Evolutionary conservation across 1,140 invertebrate genomes (phyloP).

Genomic region (Tyrophagus putrescentiae): DNA sequence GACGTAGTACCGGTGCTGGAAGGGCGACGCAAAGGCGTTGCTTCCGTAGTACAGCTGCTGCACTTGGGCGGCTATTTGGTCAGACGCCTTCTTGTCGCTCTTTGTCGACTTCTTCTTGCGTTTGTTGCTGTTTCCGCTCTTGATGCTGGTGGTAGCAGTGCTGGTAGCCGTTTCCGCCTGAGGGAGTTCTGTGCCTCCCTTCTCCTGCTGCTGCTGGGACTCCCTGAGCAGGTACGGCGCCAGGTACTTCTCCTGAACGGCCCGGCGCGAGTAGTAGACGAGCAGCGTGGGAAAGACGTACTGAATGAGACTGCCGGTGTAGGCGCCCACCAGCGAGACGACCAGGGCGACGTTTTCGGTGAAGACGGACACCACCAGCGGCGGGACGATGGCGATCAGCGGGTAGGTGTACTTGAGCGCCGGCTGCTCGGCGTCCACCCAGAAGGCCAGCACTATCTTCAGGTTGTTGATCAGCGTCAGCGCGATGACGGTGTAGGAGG

Average conservation of each 20-base stretch:
- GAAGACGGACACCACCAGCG: background rate
- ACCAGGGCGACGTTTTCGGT: background rate
- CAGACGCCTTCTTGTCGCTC: background rate
- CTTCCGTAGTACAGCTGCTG: background rate
- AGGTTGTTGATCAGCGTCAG: constrained; percentile 16
- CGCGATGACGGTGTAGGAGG: constrained; percentile 2
- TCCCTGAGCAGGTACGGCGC: background rate
- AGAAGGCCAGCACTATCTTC: background rate
- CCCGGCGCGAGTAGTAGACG: background rate
- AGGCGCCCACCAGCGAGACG: background rate
- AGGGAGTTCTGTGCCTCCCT: too few relatives aligned
- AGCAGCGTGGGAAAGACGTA: background rate
- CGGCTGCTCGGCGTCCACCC: background rate
- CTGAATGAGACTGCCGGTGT: background rate
- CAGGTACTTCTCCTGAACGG: background rate
- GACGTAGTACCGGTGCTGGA: background rate
- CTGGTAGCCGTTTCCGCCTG: too few relatives aligned
- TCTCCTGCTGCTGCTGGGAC: too few relatives aligned
- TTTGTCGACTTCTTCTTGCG: background rate
- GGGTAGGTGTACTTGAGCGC: background rate
- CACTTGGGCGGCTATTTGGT: background rate
- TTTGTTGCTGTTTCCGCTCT: too few relatives aligned
- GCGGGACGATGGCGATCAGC: background rate
- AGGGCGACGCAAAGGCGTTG: background rate
- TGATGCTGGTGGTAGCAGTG: too few relatives aligned